These are phyloP conservation scores for Bombus waltoni DNA, from an alignment of 1,140 invertebrate species.

Conservation along the genomic window DNA sequence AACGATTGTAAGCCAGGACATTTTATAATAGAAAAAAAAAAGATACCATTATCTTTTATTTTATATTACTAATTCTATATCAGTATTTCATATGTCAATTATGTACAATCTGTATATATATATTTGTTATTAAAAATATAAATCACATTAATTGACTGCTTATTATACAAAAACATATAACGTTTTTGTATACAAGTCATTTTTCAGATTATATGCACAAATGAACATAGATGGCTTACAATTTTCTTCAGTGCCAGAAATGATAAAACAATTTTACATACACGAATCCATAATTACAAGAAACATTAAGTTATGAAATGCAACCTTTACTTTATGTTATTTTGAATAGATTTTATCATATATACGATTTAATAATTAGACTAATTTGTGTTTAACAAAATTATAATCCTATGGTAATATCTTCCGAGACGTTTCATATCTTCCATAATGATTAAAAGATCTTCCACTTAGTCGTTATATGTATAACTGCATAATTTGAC, in stretches of 20 bases:
- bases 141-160: background rate
- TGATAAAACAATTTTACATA: background rate
- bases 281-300: background rate
- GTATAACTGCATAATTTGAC: background rate
- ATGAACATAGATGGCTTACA: slow-evolving; percentile 20
- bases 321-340: background rate
- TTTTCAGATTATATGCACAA: background rate
- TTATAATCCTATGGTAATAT: background rate
- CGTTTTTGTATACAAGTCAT: background rate
- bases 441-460: slow-evolving; percentile 15
- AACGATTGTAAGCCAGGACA: slow-evolving; percentile 36
- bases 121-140: background rate
- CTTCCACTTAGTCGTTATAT: background rate
- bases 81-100: background rate
- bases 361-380: background rate
- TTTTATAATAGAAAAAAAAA: background rate
- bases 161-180: background rate
- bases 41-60: background rate
- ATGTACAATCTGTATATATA: background rate
- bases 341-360: background rate
- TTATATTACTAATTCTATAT: background rate
- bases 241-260: slow-evolving; percentile 34
- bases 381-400: background rate
- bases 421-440: slow-evolving; percentile 23
- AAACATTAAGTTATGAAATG: background rate